Evolutionary conservation across 2,113 vertebrate genomes (phyloP).

Genomic region (Paraplagusia blochii): DNA sequence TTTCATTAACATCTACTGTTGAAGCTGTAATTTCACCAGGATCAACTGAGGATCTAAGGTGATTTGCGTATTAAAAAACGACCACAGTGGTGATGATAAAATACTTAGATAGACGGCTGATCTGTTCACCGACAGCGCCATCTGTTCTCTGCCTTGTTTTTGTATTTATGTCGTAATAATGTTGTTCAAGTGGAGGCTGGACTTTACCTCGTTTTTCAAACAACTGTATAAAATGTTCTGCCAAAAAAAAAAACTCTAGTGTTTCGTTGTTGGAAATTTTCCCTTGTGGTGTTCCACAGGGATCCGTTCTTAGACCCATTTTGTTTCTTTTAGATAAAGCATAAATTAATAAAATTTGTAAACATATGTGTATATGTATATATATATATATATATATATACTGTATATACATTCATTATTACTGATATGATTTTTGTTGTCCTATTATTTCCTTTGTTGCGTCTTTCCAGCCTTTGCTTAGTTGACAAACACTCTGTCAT

Average conservation of each 20-base stretch:
- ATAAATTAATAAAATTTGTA: too few species aligned
- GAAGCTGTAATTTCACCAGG: constrained; percentile 15
- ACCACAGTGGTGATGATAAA: constrained; percentile 56
- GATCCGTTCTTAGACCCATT: too few species aligned
- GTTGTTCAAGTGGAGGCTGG: too few species aligned
- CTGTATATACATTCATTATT: too few species aligned
- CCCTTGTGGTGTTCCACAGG: too few species aligned
- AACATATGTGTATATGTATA: too few species aligned
- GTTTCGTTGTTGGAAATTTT: neutral
- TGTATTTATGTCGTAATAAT: neutral
- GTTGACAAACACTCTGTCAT: neutral
- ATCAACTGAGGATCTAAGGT: constrained; percentile 50
- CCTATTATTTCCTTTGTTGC: neutral
- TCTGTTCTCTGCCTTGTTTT: constrained; percentile 44
- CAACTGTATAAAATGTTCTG: too few species aligned
- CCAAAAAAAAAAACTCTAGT: too few species aligned
- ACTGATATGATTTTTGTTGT: neutral
- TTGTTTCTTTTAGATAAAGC: too few species aligned
- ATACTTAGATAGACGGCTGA: constrained; percentile 66
- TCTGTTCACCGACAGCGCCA: constrained; percentile 42
- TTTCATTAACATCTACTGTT: constrained; percentile 47
- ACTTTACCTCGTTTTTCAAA: too few species aligned
- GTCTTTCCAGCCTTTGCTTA: neutral
- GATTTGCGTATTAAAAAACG: constrained; percentile 58
- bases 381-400: too few species aligned